Percentiles rank a stretch among this genome's conserved stretches.
Evolutionary conservation across 1,140 invertebrate species (phyloP).

Genomic region (Heliconius himera): DNA sequence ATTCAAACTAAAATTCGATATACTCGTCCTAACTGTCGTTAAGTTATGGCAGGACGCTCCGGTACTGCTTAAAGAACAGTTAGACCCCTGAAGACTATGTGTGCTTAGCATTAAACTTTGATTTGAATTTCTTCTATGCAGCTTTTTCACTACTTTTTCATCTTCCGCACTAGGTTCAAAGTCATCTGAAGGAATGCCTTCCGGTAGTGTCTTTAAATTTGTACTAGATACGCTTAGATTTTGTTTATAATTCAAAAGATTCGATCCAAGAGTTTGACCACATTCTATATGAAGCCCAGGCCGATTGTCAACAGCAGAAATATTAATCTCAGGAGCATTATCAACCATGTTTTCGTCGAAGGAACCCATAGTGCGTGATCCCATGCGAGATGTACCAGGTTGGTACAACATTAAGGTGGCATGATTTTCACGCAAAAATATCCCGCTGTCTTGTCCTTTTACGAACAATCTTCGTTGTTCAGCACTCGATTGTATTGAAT

Average conservation of each 20-base stretch:
- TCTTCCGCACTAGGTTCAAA: constrained; percentile 79
- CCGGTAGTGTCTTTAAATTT: constrained; percentile 85
- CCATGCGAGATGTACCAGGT: constrained; percentile 64
- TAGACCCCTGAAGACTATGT: constrained; percentile 76
- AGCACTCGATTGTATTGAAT: constrained; percentile 59
- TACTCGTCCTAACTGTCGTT: constrained; percentile 71
- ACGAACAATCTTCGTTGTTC: constrained; percentile 71
- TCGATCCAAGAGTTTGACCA: constrained; percentile 68
- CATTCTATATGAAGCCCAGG: constrained; percentile 49
- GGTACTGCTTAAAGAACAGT: constrained; percentile 75
- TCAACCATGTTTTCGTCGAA: constrained; percentile 79
- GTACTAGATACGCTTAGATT: constrained; percentile 83
- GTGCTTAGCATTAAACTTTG: constrained; percentile 90
- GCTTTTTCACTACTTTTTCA: constrained; percentile 71
- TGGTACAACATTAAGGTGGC: constrained; percentile 78
- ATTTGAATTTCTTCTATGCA: constrained; percentile 91
- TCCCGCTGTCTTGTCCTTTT: constrained; percentile 79
- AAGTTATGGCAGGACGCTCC: constrained; percentile 76
- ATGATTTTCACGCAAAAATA: constrained; percentile 78
- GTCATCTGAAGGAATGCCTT: constrained; percentile 85
- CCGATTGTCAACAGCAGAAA: constrained; percentile 55
- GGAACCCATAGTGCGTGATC: constrained; percentile 74
- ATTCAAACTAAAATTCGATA: constrained; percentile 79
- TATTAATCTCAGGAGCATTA: constrained; percentile 64
- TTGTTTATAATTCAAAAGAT: constrained; percentile 77